A percentile compares a stretch with the other conserved stretches of the same genome.
phyloP scores from a whole-genome alignment of 1,140 invertebrate species.

The Atta colombica region DNA sequence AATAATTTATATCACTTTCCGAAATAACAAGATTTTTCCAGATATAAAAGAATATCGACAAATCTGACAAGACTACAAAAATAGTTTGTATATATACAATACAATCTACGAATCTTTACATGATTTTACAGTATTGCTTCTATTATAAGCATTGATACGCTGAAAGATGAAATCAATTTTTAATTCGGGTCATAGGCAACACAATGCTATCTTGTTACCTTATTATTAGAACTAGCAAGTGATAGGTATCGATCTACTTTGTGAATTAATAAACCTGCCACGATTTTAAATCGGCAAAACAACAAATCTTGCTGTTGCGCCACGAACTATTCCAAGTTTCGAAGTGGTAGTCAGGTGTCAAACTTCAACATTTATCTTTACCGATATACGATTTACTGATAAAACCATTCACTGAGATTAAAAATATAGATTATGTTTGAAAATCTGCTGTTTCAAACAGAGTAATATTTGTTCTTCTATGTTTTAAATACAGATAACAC shows the following conservation, averaged over 20 bases:
- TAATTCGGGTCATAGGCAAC: conserved; percentile 70
- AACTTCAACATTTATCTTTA: conserved; percentile 12
- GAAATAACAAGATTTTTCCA: conserved; percentile 4
- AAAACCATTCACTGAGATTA: not conserved
- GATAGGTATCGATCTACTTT: conserved; percentile 59
- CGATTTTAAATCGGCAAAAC: not conserved
- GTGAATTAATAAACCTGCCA: conserved; percentile 46
- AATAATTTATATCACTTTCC: not conserved
- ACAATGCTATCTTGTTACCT: conserved; percentile 72
- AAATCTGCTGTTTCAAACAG: not conserved
- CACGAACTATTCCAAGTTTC: not conserved
- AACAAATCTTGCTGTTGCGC: not conserved
- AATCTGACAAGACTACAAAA: not conserved
- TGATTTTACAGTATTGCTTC: not conserved
- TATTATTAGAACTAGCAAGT: not conserved
- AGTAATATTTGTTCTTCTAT: not conserved
- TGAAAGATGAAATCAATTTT: conserved; percentile 72
- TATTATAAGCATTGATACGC: conserved; percentile 37
- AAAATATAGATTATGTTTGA: not conserved
- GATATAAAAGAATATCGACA: not conserved
- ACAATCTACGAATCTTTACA: not conserved
- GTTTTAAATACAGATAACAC: not conserved
- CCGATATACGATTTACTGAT: not conserved
- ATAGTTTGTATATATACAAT: conserved; percentile 11
- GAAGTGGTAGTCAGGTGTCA: not conserved